Evolutionary conservation across 2,113 vertebrate genomes (phyloP).

Genomic region (Ammospiza caudacuta): DNA sequence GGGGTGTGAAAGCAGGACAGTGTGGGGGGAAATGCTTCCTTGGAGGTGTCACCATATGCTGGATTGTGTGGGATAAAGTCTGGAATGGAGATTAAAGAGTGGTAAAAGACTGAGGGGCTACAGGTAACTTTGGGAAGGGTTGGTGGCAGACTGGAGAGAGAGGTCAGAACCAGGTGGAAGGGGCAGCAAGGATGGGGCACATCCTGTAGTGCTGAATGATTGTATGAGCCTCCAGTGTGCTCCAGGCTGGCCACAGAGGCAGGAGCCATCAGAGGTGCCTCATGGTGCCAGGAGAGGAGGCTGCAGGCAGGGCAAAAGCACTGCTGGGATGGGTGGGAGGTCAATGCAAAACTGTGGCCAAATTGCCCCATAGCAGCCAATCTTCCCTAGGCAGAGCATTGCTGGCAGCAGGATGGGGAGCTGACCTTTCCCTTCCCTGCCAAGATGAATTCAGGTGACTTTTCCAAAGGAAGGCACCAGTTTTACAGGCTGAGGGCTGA

Average conservation of each 20-base stretch:
- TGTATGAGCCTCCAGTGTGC: neutral
- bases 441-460: neutral
- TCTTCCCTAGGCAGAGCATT: rapidly evolving
- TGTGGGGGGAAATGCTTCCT: neutral
- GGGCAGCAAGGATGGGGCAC: neutral
- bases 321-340: neutral
- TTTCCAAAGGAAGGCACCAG: neutral
- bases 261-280: neutral
- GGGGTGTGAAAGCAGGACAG: neutral
- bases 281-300: neutral
- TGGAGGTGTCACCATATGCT: neutral
- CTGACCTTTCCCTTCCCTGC: neutral
- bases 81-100: neutral
- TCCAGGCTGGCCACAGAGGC: neutral
- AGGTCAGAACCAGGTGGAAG: neutral
- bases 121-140: neutral
- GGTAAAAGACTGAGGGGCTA: neutral
- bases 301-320: neutral
- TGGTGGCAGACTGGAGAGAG: neutral
- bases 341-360: neutral
- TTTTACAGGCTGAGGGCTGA: neutral
- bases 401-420: neutral
- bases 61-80: neutral
- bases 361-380: neutral
- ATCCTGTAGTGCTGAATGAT: neutral